Conservation (phyloP, 92 coral and sea anemone species). For the Heliopora coerulea region DNA sequence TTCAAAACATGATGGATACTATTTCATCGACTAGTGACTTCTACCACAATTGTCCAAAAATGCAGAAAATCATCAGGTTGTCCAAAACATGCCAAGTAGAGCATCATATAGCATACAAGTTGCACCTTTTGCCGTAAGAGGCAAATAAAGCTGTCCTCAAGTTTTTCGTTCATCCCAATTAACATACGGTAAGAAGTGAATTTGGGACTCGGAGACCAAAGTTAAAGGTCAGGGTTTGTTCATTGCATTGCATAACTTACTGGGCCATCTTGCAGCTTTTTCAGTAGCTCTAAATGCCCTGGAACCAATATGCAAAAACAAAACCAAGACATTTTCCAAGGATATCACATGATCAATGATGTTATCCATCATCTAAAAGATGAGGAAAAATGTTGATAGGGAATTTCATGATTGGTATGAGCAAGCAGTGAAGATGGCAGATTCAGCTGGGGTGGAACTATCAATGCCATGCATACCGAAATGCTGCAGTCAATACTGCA, state of each 20-base stretch:
- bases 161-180: too few relatives aligned
- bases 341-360: conserved; percentile 43
- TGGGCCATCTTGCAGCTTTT: conserved; percentile 40
- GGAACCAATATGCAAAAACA: conserved; percentile 46
- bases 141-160: too few relatives aligned
- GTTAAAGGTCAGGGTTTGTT: conserved; percentile 53
- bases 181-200: too few relatives aligned
- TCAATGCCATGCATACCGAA: conserved; percentile 51
- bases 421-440: conserved; percentile 45
- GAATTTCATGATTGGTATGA: conserved; percentile 57
- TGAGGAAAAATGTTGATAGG: conserved; percentile 40
- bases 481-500: conserved; percentile 44
- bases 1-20: conserved; percentile 57
- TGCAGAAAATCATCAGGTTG: conserved; percentile 45
- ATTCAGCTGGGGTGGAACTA: conserved; percentile 37
- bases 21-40: conserved; percentile 50
- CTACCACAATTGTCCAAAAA: conserved; percentile 50
- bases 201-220: conserved; percentile 53
- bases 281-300: conserved; percentile 40
- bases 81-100: conserved; percentile 55
- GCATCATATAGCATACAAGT: conserved; percentile 39
- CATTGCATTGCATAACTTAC: conserved; percentile 33
- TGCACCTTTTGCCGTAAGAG: conserved; percentile 48
- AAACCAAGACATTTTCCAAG: conserved; percentile 53
- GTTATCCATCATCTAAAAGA: conserved; percentile 39